Conservation (phyloP, 2,888 invertebrate genomes). For the Eupithecia dodoneata region DNA sequence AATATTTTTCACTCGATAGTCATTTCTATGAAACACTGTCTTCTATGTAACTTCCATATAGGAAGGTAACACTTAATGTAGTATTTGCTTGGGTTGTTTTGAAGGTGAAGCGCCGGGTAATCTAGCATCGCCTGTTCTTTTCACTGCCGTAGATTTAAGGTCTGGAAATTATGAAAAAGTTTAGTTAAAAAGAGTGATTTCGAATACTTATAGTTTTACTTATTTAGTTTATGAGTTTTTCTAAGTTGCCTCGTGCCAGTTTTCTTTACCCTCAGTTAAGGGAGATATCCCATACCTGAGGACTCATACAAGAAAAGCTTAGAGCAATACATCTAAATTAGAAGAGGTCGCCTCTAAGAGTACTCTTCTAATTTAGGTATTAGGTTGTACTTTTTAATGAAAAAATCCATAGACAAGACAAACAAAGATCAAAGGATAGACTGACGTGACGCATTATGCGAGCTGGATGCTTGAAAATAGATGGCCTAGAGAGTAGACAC, state of each 20-base stretch:
- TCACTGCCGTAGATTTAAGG: constrained; percentile 75
- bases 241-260: background rate
- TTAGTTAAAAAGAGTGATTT: background rate
- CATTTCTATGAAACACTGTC: constrained; percentile 44
- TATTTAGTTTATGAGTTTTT: background rate
- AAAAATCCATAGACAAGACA: background rate
- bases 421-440: too few relatives aligned
- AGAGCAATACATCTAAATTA: too few relatives aligned
- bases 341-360: background rate
- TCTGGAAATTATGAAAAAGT: constrained; percentile 53
- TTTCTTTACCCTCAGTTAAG: background rate
- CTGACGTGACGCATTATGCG: too few relatives aligned
- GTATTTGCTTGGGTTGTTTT: constrained; percentile 77
- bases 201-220: background rate
- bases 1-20: constrained; percentile 42
- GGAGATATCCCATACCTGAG: background rate
- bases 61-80: constrained; percentile 65
- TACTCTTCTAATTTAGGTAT: background rate
- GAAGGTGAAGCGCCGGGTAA: constrained; percentile 80
- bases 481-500: too few relatives aligned
- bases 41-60: constrained; percentile 20
- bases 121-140: constrained; percentile 75
- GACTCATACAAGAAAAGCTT: background rate
- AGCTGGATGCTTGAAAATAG: too few relatives aligned
- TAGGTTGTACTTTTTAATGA: background rate